These are phyloP conservation scores for Raja brachyura DNA, from an alignment of 2,113 vertebrate genomes.

Conservation along the genomic window DNA sequence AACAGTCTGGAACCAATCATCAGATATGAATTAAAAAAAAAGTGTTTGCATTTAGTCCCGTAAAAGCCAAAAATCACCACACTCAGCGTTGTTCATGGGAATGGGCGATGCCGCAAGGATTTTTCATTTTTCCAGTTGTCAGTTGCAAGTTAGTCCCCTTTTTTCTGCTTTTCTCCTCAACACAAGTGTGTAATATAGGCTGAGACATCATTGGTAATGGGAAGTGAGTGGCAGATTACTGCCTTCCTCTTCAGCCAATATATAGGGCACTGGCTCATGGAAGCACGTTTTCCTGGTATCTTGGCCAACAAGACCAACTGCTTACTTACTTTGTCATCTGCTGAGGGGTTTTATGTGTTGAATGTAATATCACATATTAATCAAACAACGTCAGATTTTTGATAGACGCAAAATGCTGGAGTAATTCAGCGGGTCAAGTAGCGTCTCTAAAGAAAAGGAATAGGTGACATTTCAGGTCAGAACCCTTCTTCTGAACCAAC, in stretches of 20 bases:
- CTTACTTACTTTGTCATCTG: neutral
- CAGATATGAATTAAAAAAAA: conserved; percentile 25
- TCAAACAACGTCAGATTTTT: no score
- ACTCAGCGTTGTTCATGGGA: neutral
- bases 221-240: neutral
- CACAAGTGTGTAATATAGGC: neutral
- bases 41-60: neutral
- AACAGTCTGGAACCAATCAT: conserved; percentile 33
- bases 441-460: no score
- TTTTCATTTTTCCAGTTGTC: neutral
- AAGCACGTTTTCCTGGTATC: neutral
- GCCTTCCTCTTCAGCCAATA: neutral
- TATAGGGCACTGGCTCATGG: neutral
- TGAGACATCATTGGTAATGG: neutral
- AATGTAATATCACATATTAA: neutral
- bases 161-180: neutral
- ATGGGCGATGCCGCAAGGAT: neutral
- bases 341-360: neutral
- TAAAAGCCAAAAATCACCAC: neutral
- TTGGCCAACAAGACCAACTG: neutral
- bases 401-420: no score
- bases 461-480: no score
- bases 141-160: neutral
- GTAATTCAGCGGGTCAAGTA: no score
- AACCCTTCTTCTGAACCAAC: no score